Percentiles rank a stretch among this genome's conserved stretches.
Evolutionary conservation across 2,888 invertebrate genomes (phyloP).

Genomic region (Punctoribates punctum): DNA sequence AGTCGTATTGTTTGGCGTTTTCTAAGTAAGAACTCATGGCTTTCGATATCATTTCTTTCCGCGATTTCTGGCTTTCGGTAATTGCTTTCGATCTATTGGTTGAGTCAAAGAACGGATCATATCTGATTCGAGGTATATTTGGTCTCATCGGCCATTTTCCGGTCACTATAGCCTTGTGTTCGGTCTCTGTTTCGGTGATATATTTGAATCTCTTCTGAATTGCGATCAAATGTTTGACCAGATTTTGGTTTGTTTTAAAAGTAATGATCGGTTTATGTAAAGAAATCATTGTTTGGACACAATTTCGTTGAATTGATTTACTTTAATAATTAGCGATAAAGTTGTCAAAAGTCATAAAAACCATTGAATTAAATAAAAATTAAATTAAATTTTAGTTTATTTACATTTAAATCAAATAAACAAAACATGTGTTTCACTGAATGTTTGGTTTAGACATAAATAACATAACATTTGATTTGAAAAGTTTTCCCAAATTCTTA

Average conservation of each 20-base stretch:
- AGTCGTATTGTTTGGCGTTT: constrained; percentile 72
- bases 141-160: constrained; percentile 10
- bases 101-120: constrained; percentile 24
- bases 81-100: background rate
- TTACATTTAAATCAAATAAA: background rate
- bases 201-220: constrained; percentile 7
- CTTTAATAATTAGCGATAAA: no score
- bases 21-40: constrained; percentile 86
- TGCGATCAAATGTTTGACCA: background rate
- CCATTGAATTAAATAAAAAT: no score
- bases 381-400: no score
- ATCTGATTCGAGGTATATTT: constrained; percentile 38
- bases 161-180: background rate
- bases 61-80: background rate
- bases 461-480: no score
- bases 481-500: no score
- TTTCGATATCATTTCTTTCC: constrained; percentile 64
- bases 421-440: background rate
- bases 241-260: background rate
- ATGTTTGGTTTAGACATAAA: background rate
- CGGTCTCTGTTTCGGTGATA: background rate
- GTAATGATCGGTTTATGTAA: background rate
- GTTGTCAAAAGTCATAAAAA: no score
- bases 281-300: background rate
- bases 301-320: no score